Percentiles rank a stretch among this genome's conserved stretches.
phyloP scores from a whole-genome alignment of 1,140 invertebrate species.

The Hormaphis cornu region DNA sequence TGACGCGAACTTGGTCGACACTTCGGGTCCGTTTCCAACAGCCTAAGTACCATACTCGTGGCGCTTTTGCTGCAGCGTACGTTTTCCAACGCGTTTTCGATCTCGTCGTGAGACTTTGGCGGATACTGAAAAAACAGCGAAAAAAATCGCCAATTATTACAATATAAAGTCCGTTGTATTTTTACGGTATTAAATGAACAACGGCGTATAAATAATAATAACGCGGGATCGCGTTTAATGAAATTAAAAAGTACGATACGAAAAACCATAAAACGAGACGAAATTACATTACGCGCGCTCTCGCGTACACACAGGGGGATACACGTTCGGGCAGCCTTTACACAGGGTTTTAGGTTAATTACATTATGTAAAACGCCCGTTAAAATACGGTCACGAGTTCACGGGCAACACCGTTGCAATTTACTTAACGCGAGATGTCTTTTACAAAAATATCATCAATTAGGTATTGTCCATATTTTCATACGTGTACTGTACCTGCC shows the following conservation, averaged over 20 bases:
- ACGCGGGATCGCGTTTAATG: not conserved
- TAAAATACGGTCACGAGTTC: too few relatives aligned
- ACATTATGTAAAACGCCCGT: not conserved
- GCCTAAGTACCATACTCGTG: not conserved
- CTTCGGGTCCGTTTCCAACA: not conserved
- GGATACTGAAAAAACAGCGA: constrained; percentile 14
- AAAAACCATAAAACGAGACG: not conserved
- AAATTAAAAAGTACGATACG: not conserved
- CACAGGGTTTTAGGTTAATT: not conserved
- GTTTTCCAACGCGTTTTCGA: not conserved
- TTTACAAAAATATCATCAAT: too few relatives aligned
- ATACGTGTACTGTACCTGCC: too few relatives aligned
- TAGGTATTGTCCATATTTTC: too few relatives aligned
- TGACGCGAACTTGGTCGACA: not conserved
- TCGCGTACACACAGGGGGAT: too few relatives aligned
- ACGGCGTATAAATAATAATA: not conserved
- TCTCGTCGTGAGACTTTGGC: not conserved
- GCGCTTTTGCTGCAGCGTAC: not conserved
- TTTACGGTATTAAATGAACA: not conserved
- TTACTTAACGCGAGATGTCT: too few relatives aligned
- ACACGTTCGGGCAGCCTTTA: not conserved
- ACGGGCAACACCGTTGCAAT: too few relatives aligned
- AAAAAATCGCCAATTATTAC: not conserved
- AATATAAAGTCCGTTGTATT: not conserved
- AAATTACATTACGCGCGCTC: not conserved